Evolutionary conservation across 2,797 vertebrate genomes (phyloP).

Genomic region (Siniperca undulata): DNA sequence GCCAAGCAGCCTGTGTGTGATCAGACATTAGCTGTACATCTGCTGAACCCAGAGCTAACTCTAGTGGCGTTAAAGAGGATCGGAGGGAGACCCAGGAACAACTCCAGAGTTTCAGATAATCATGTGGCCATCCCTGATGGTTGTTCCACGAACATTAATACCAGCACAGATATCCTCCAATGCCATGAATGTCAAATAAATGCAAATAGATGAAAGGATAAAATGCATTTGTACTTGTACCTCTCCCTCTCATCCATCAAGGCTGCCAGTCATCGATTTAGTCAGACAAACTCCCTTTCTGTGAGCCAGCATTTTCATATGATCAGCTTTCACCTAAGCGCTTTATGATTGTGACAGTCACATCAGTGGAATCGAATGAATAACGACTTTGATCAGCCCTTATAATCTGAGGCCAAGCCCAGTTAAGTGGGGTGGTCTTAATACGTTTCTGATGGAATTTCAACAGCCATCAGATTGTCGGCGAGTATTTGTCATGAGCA

Average conservation of each 20-base stretch:
- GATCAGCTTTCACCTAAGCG: conserved; percentile 72
- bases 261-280: conserved; percentile 64
- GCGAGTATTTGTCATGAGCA: conserved; percentile 29
- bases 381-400: conserved; percentile 59
- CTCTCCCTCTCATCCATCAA: conserved; percentile 23
- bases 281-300: conserved; percentile 50
- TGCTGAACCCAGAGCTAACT: conserved; percentile 36
- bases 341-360: conserved; percentile 65
- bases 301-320: conserved; percentile 55
- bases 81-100: conserved; percentile 56
- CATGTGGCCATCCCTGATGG: conserved; percentile 37
- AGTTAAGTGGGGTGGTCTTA: conserved; percentile 58
- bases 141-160: conserved; percentile 38
- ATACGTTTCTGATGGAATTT: conserved; percentile 60
- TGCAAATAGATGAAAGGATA: conserved; percentile 49
- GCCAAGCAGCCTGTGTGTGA: conserved; percentile 39
- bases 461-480: conserved; percentile 16
- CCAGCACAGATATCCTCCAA: conserved; percentile 39
- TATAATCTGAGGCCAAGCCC: conserved; percentile 57
- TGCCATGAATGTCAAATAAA: conserved; percentile 26
- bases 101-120: conserved; percentile 65
- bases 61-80: conserved; percentile 66
- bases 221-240: conserved; percentile 41
- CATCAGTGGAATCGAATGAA: conserved; percentile 48
- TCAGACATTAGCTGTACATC: conserved; percentile 51